phyloP scores from a whole-genome alignment of 2,113 vertebrate species.

The Apteryx mantelli region DNA sequence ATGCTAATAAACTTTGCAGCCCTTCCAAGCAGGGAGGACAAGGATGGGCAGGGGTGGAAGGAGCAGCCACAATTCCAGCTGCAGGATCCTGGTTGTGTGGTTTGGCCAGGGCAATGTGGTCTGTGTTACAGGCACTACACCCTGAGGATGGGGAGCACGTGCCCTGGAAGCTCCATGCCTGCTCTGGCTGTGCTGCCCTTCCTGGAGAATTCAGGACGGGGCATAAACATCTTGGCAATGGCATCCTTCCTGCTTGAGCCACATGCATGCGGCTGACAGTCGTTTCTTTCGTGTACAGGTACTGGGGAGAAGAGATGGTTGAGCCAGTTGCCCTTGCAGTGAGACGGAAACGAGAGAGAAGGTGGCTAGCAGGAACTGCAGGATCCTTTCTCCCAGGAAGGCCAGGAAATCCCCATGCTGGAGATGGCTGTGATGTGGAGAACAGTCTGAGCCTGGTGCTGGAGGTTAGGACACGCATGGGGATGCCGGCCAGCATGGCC shows the following conservation, averaged over 20 bases:
- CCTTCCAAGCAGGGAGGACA: rapidly evolving
- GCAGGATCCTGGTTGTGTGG: not conserved
- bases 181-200: rapidly evolving
- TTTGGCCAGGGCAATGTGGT: not conserved
- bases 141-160: not conserved
- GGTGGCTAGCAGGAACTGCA: no score
- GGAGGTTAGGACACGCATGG: no score
- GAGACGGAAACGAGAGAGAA: no score
- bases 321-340: no score
- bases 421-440: no score
- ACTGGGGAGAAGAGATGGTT: no score
- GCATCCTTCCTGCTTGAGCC: not conserved
- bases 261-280: rapidly evolving
- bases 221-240: not conserved
- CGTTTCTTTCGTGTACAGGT: not conserved
- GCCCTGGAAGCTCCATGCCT: not conserved
- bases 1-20: not conserved
- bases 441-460: no score
- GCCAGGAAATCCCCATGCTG: no score
- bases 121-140: rapidly evolving
- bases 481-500: no score
- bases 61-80: not conserved
- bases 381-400: no score
- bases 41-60: not conserved
- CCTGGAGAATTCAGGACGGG: not conserved